These are phyloP conservation scores for Troglohyphantes excavatus DNA, from an alignment of 2,888 invertebrate species.

Conservation along the genomic window DNA sequence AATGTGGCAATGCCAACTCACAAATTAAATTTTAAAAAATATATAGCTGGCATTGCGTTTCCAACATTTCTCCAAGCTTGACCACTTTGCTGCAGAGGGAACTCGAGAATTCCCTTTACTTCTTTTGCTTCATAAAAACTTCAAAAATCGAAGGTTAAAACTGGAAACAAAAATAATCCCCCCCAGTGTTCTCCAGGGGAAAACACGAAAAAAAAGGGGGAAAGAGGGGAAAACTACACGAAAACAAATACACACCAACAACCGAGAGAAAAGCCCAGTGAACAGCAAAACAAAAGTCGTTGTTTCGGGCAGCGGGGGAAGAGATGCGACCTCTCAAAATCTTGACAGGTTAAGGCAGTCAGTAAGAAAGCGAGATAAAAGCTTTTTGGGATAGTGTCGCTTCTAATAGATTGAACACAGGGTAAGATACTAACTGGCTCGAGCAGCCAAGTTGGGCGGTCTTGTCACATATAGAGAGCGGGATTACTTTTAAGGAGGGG, in stretches of 20 bases:
- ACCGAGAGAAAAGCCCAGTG: neutral
- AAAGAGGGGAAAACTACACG: neutral
- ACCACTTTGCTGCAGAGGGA: neutral
- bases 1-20: too few relatives aligned
- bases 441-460: conserved; percentile 15
- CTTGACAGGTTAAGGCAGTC: conserved; percentile 60
- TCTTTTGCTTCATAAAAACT: neutral
- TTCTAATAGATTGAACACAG: conserved; percentile 71
- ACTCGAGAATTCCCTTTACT: neutral
- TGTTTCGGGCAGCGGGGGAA: conserved; percentile 29
- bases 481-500: conserved; percentile 5
- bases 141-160: neutral
- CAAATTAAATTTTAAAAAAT: too few relatives aligned
- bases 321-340: conserved; percentile 52
- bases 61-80: neutral
- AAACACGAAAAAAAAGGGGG: neutral
- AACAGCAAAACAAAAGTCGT: conserved; percentile 30
- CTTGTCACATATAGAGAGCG: conserved; percentile 25
- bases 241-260: neutral
- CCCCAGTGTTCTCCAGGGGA: neutral
- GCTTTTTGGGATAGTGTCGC: conserved; percentile 68
- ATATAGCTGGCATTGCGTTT: too few relatives aligned
- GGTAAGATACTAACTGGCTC: conserved; percentile 59
- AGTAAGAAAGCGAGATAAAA: conserved; percentile 53
- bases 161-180: neutral